Evolutionary conservation across 2,888 invertebrate genomes (phyloP).

Genomic region (Panzeria rudis): DNA sequence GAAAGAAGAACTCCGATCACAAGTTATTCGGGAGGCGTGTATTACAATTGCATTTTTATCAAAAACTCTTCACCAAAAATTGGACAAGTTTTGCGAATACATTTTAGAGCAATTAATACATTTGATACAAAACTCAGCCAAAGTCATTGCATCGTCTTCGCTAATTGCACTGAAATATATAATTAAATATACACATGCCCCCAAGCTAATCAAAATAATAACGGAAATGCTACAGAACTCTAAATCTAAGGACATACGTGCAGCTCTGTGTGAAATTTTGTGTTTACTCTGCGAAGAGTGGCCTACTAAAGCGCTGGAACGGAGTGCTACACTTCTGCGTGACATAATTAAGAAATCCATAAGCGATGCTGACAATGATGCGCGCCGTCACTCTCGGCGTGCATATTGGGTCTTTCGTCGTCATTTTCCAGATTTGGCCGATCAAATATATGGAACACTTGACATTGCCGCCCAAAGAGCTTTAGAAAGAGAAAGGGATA

Average conservation of each 20-base stretch:
- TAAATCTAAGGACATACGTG: conserved; percentile 96
- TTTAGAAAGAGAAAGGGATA: conserved; percentile 85
- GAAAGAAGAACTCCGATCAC: conserved; percentile 95
- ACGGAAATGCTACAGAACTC: conserved; percentile 89
- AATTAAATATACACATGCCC: conserved; percentile 91
- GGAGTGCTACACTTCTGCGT: conserved; percentile 89
- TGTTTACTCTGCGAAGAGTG: conserved; percentile 93
- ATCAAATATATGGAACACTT: conserved; percentile 91
- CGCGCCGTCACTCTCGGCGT: conserved; percentile 88
- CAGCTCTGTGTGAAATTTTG: conserved; percentile 91
- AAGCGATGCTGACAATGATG: conserved; percentile 96
- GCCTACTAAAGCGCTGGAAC: conserved; percentile 93
- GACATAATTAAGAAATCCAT: conserved; percentile 95
- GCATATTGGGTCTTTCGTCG: conserved; percentile 95
- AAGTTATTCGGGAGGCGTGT: conserved; percentile 94
- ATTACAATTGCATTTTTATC: conserved; percentile 97
- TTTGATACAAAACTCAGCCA: conserved; percentile 97
- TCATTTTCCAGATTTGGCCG: conserved; percentile 96
- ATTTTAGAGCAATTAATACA: conserved; percentile 93
- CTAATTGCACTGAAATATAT: conserved; percentile 94
- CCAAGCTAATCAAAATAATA: conserved; percentile 91
- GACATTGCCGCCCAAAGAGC: conserved; percentile 89
- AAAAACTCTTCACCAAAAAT: conserved; percentile 91
- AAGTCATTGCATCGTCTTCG: conserved; percentile 96
- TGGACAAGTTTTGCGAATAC: conserved; percentile 93